Evolutionary conservation across 2,888 invertebrate species (phyloP), one percentile per base, ranked within the genome.

Genomic region (Phasia obesa): DNA sequence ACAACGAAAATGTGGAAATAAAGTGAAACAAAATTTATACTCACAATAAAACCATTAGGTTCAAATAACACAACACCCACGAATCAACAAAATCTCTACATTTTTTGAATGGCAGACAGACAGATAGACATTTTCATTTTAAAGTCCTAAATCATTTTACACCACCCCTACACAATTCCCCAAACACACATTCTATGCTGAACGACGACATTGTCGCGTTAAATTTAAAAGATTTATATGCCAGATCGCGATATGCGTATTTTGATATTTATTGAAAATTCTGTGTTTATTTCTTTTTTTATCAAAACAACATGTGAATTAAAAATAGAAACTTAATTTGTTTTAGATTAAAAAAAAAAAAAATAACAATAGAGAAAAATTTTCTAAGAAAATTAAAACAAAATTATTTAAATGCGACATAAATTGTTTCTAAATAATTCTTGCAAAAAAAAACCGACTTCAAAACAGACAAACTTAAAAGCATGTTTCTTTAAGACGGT

Each of bases 31-130:
- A 31, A 76, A 65, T 76, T 76, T 76, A 65, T 69, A 42, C 25
- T 57, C 13, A 62, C 42, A 77, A 77, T 69, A 73, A 73, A 73
- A 73, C 77, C 49, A 81, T 77, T 47, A 51, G 25, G 6, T 71
- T 70, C 9, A 59, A 71, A 81, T 53, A 59, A 57, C 55, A n/a
- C 13, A 64, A 82, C 78, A 64, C 78, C 74, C 62, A 74, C 74
- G 6, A 35, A 31, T 35, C 17, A n/a, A 19, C 13, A 55, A 59
- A 57, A 49, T 49, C 49, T 47, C 4, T 11, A 42, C 27, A 25
- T 53, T 53, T 44, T 55, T n/a, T 15, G 35, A 35, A 11, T 11
- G 59, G 1, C 49, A 31, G 35, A 70, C 49, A 60, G 38, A 51
- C 35, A 2, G n/a, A n/a, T 53, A 23, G 49, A 38, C 59, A 19